Percentiles rank a stretch among this genome's conserved stretches.
Evolutionary conservation across 1,140 invertebrate genomes (phyloP).

Genomic region (Pseudobourletiella spinata): DNA sequence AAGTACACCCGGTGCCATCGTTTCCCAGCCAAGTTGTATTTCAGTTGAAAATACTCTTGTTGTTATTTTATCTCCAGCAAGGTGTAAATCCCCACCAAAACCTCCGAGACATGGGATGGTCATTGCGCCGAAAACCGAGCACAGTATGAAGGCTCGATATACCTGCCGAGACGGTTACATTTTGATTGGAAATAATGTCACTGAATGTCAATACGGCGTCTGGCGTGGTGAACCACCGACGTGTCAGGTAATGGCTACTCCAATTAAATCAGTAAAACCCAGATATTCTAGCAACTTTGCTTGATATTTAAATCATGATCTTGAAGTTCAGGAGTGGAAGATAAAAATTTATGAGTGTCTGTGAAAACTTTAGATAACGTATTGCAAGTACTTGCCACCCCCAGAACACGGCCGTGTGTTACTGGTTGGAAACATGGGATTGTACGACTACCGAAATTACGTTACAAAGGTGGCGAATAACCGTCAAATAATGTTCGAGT

Average conservation of each 20-base stretch:
- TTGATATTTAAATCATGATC: no score
- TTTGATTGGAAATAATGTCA: constrained; percentile 61
- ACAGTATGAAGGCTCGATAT: constrained; percentile 85
- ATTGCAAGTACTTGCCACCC: constrained; percentile 8
- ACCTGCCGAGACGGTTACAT: constrained; percentile 85
- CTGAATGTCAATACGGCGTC: constrained; percentile 78
- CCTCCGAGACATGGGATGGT: constrained; percentile 74
- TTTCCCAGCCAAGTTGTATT: no score
- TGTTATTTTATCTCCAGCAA: constrained; percentile 42
- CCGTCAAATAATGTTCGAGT: constrained; percentile 94
- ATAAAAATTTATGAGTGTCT: no score
- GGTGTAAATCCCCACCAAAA: constrained; percentile 81
- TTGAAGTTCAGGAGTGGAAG: no score
- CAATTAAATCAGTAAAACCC: no score
- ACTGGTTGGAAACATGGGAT: constrained; percentile 90
- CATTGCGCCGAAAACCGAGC: constrained; percentile 89
- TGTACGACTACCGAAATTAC: constrained; percentile 94
- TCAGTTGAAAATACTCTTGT: no score
- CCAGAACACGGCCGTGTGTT: constrained; percentile 70
- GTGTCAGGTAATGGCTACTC: constrained; percentile 46
- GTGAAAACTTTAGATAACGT: constrained; percentile 7
- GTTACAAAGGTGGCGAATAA: constrained; percentile 83
- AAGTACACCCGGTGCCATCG: no score
- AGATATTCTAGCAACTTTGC: no score
- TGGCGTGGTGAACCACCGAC: constrained; percentile 76